Conservation (phyloP, 2,797 vertebrate genomes). For the Ctenosaura bakeri region DNA sequence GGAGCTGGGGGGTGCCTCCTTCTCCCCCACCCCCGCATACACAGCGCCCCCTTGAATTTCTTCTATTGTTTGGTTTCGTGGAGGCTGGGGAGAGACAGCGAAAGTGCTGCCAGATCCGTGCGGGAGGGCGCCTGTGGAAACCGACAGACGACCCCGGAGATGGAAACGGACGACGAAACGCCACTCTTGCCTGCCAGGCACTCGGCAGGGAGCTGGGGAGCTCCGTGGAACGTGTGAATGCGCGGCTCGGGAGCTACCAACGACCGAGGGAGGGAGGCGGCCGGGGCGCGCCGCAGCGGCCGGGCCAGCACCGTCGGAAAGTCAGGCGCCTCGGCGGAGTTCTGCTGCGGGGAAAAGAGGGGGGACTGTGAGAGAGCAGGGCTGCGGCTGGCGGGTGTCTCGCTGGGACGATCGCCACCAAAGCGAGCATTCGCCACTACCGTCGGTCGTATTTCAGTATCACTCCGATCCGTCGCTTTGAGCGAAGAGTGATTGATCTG, state of each 20-base stretch:
- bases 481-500: neutral
- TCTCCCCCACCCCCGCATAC: no score
- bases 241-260: neutral
- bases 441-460: no score
- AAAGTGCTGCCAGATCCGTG: neutral
- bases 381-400: neutral
- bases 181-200: neutral
- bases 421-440: neutral
- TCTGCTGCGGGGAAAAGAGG: no score
- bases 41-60: no score
- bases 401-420: neutral
- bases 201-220: neutral
- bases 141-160: neutral
- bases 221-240: neutral
- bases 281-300: neutral
- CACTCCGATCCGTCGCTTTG: neutral
- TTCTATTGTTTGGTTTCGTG: neutral
- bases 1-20: neutral
- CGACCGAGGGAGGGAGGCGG: no score
- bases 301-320: neutral
- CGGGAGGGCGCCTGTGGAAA: neutral
- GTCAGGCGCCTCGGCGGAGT: neutral
- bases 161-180: neutral
- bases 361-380: neutral
- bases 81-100: neutral